These are phyloP conservation scores for Vireo griseus DNA, from an alignment of 2,797 vertebrate genomes.

Conservation along the genomic window DNA sequence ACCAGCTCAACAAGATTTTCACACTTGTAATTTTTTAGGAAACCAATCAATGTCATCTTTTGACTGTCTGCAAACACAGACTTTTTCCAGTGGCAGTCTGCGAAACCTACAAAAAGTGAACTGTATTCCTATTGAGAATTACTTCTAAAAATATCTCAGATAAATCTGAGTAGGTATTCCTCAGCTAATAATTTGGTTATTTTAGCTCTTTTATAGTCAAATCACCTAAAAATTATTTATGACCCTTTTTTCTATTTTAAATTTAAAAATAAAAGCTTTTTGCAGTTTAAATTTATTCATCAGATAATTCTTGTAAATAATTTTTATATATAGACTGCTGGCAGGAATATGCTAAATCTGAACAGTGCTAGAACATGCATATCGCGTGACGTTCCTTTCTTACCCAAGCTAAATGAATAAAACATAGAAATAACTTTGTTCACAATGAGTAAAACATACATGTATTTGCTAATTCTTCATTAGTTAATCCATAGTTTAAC, in stretches of 20 bases:
- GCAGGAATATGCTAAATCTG: neutral
- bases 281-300: neutral
- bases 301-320: neutral
- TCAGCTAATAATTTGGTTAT: neutral
- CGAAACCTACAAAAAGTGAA: neutral
- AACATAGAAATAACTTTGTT: neutral
- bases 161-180: neutral
- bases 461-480: neutral
- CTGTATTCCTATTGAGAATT: neutral
- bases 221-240: neutral
- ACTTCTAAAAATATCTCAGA: neutral
- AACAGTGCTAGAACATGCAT: neutral
- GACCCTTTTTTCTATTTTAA: neutral
- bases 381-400: neutral
- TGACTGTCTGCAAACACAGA: neutral
- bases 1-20: neutral
- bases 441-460: neutral
- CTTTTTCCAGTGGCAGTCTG: neutral
- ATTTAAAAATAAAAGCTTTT: neutral
- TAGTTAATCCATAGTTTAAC: neutral
- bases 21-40: rapidly evolving
- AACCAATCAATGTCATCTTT: neutral
- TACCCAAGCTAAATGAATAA: neutral
- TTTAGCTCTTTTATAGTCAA: neutral
- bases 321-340: neutral